Evolutionary conservation across 2,888 invertebrate genomes (phyloP).

Genomic region (Coelopa pilipes): DNA sequence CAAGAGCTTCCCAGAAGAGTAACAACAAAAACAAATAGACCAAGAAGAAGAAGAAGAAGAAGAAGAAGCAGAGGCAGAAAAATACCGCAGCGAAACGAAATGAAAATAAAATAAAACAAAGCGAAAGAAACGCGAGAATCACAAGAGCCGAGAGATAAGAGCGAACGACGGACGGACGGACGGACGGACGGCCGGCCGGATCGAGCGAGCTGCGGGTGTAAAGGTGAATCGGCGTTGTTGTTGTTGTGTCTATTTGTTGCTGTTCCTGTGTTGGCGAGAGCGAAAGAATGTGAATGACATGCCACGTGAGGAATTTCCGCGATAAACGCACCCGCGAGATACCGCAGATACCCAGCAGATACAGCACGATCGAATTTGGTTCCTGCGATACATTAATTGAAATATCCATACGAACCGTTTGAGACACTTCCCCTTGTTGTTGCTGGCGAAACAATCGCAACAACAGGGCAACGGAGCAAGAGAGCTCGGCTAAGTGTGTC

Average conservation of each 20-base stretch:
- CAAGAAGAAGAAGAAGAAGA: constrained; percentile 6
- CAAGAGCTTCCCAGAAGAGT: neutral
- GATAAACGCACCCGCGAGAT: constrained; percentile 13
- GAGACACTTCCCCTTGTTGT: too few relatives aligned
- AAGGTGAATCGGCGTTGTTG: neutral
- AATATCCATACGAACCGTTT: neutral
- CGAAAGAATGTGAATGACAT: constrained; percentile 28
- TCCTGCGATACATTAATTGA: neutral
- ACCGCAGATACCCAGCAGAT: neutral
- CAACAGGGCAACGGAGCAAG: neutral
- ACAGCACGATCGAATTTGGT: neutral
- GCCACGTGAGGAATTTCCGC: constrained; percentile 36
- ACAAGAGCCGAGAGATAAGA: neutral
- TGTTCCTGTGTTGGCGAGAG: neutral
- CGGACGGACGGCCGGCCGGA: too few relatives aligned
- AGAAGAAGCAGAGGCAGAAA: constrained; percentile 3
- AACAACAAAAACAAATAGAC: constrained; percentile 6
- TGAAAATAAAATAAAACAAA: constrained; percentile 9
- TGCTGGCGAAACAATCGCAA: constrained; percentile 14
- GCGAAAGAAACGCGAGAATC: constrained; percentile 17
- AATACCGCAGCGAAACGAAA: constrained; percentile 23
- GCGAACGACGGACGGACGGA: neutral
- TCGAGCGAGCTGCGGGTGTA: neutral
- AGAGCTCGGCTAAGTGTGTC: too few relatives aligned
- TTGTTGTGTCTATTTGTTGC: neutral